Base-by-base conservation (phyloP, 2,113 vertebrate genomes). In the Ictidomys tridecemlineatus region DNA sequence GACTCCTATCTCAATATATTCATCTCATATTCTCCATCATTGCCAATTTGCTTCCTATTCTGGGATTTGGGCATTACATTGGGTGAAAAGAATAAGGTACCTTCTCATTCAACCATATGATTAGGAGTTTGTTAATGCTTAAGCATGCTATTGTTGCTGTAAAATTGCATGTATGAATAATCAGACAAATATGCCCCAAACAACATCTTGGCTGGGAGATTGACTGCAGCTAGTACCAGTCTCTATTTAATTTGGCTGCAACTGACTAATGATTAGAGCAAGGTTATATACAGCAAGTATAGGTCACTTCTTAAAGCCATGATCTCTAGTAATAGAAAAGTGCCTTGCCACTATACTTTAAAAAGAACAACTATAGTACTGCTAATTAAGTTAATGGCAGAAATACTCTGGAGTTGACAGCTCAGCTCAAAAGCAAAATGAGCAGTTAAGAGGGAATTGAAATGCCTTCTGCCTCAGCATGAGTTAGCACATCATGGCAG, bases 201-300 rank as follows among this genome's bases (percentile, higher is more conserved):
- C 83, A 96, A 30, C 30, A 53, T 61, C 51, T 91, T 77, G 63
- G 26, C 96, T 65, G 34, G 74, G 89, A 95, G 70, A 37, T 34
- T 45, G 24, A 4, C 80, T 32, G 61, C 61, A 80, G 26, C 70
- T 11, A 24, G 51, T 86, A 94, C 37, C 77, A 90, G 74, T 37
- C 69, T 96, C 74, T 77, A 65, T 79, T 97, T 83, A 89, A 89
- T 87, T 93, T 93, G 87, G 17, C 70, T 91, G 61, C 39, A 95
- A 65, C 77, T 28, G 48, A 78, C 69, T 88, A 74, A 89, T 83
- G 67, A 87, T 84, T 87, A 85, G 12, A 67, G 61, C 83, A 95
- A 95, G 32, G 76, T 70, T 93, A 51, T 37, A 56, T 76, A 76
- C 56, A 78, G 70, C 51, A 95, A 77, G 32, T 74, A 16, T 56